These are phyloP conservation scores for Electrophaes corylata DNA, from an alignment of 2,888 invertebrate genomes.

Conservation along the genomic window DNA sequence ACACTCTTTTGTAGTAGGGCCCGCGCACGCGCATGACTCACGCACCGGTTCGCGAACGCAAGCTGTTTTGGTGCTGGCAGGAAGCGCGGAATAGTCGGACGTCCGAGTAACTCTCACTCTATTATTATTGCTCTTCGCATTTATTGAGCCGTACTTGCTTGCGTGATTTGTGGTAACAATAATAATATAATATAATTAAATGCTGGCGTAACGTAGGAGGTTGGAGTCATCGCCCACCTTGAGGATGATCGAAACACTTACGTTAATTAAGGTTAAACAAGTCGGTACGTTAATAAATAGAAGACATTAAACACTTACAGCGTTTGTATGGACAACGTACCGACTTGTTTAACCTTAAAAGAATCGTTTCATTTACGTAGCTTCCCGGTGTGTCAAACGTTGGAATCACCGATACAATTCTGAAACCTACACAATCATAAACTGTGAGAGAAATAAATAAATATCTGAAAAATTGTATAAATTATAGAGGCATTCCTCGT, in stretches of 20 bases:
- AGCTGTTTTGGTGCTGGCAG: constrained; percentile 57
- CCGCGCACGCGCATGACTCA: constrained; percentile 50
- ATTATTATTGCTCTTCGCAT: constrained; percentile 14
- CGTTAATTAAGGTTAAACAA: background rate
- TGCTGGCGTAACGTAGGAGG: constrained; percentile 5
- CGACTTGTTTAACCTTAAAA: too few species aligned
- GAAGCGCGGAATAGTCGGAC: constrained; percentile 53
- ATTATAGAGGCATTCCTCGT: too few species aligned
- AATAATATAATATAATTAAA: constrained; percentile 5
- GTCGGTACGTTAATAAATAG: too few species aligned
- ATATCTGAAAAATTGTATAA: too few species aligned
- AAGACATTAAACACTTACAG: too few species aligned
- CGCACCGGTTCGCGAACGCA: constrained; percentile 42
- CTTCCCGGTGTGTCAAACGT: constrained; percentile 4
- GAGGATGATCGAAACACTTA: background rate
- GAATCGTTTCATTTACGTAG: too few species aligned
- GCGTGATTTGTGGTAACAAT: constrained; percentile 15
- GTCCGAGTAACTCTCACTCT: constrained; percentile 46
- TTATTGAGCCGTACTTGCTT: constrained; percentile 3
- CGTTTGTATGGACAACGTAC: too few species aligned
- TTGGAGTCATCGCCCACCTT: constrained; percentile 7
- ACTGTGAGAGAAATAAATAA: too few species aligned
- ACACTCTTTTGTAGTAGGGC: constrained; percentile 26
- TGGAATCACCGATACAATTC: too few species aligned
- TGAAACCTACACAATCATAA: too few species aligned